Percentiles rank a stretch among this genome's conserved stretches.
These are phyloP conservation scores for Iphiclides podalirius DNA, from an alignment of 2,888 invertebrate species.

Conservation along the genomic window DNA sequence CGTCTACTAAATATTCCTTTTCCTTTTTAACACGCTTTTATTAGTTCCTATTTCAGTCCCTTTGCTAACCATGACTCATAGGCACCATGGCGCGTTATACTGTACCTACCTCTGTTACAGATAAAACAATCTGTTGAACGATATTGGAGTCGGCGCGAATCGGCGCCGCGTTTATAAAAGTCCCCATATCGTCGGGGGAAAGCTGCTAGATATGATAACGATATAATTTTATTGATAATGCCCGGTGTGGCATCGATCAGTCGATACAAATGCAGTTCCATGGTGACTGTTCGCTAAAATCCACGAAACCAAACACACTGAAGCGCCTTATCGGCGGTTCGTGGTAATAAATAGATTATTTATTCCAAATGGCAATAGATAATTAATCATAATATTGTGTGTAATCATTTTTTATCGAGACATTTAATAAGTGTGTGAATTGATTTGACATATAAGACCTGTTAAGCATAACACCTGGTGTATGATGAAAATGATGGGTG, in stretches of 20 bases:
- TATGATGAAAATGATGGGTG: constrained; percentile 80
- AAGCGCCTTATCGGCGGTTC: constrained; percentile 44
- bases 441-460: constrained; percentile 16
- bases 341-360: constrained; percentile 35
- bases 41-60: too few species aligned
- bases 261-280: constrained; percentile 58
- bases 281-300: constrained; percentile 28
- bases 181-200: constrained; percentile 70
- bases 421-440: constrained; percentile 29
- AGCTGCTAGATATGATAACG: constrained; percentile 78
- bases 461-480: constrained; percentile 40
- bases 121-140: constrained; percentile 56
- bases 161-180: constrained; percentile 63
- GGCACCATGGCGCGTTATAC: constrained; percentile 36
- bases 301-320: neutral
- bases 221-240: constrained; percentile 76
- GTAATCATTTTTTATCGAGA: constrained; percentile 26
- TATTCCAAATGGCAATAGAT: constrained; percentile 25
- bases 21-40: too few species aligned
- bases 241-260: constrained; percentile 71
- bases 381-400: constrained; percentile 22
- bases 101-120: constrained; percentile 53
- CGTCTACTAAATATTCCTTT: too few species aligned
- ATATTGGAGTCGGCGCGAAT: constrained; percentile 53
- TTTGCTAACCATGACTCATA: neutral